phyloP scores from a whole-genome alignment of 2,113 vertebrate genomes.

The Alectura lathami region DNA sequence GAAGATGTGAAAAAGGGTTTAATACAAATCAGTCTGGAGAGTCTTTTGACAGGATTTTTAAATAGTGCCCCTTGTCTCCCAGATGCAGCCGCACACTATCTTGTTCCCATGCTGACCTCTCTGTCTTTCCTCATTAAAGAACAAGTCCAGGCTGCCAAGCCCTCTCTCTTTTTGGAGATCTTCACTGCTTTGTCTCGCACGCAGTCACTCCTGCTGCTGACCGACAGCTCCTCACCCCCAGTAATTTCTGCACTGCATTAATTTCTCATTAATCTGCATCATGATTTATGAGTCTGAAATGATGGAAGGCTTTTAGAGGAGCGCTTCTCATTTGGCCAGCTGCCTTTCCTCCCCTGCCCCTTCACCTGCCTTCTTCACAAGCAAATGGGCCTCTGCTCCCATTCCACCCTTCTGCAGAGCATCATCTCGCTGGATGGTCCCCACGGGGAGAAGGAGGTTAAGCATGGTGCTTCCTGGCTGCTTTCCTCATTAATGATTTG shows the following conservation, averaged over 20 bases:
- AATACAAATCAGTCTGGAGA: constrained; percentile 33
- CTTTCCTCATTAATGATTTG: background rate
- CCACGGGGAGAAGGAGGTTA: background rate
- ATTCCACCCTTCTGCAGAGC: background rate
- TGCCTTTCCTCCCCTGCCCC: constrained; percentile 1
- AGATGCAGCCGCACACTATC: background rate
- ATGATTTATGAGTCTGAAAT: constrained; percentile 60
- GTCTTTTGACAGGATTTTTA: constrained; percentile 49
- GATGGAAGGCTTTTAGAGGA: constrained; percentile 45
- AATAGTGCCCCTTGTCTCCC: constrained; percentile 47
- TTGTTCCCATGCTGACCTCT: constrained; percentile 29
- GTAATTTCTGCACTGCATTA: constrained; percentile 63
- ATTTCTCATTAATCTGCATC: constrained; percentile 65
- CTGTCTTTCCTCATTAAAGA: constrained; percentile 49
- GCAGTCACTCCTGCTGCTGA: constrained; percentile 33
- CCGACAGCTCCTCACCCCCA: constrained; percentile 45
- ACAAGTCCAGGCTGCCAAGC: background rate
- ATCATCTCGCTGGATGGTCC: fast-evolving
- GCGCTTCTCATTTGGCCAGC: background rate
- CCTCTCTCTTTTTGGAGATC: background rate
- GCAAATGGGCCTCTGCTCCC: background rate
- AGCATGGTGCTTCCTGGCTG: background rate
- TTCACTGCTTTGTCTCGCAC: constrained; percentile 29
- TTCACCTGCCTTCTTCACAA: background rate
- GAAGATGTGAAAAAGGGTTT: constrained; percentile 20